Base-by-base conservation (phyloP, 1,140 invertebrate species). In the Grapholita molesta region DNA sequence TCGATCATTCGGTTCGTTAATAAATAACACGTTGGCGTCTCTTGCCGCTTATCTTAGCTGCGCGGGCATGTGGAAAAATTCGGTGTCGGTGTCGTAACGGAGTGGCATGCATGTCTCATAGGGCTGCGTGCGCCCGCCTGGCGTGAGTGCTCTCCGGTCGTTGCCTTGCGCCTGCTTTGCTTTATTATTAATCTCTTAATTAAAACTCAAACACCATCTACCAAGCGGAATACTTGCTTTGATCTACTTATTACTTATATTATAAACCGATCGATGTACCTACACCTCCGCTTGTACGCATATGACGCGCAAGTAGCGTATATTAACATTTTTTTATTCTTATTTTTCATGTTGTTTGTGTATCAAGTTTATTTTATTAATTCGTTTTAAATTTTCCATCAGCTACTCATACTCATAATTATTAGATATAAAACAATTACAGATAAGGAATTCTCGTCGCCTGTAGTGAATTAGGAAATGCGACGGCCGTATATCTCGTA, bases 1-100 rank as follows among this genome's bases (percentile, higher is more conserved):
- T 91, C 89, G 88, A 91, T 91, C 89, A 91, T 90, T 91, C 88
- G 86, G 85, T 91, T 91, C 89, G 89, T 90, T 91, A 90, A 91
- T 91, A 91, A 89, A 91, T 89, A 89, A 91, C 86, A 91, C 85
- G 89, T 86, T 81, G 87, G 82, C 87, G 86, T 88, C 82, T 82
- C 75, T 82, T 82, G 86, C 80, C 75, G 85, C 89, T 89, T 91
- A 91, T 91, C 89, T 89, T 55, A 33, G 82, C 82, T 89, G 89
- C 78, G 85, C 89, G 88, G 85, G 84, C 89, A 90, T 91, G 89
- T 90, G 88, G 86, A 91, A 91, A 88, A 89, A 89, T 89, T 89
- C 84, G 89, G 87, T 87, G 86, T 90, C 88, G 88, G 85, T 91
- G 87, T 91, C 87, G 89, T 87, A 89, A 91, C 87, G 86, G 80